These are phyloP conservation scores for Aphodius granarius DNA, from an alignment of 2,888 invertebrate genomes.

Conservation along the genomic window DNA sequence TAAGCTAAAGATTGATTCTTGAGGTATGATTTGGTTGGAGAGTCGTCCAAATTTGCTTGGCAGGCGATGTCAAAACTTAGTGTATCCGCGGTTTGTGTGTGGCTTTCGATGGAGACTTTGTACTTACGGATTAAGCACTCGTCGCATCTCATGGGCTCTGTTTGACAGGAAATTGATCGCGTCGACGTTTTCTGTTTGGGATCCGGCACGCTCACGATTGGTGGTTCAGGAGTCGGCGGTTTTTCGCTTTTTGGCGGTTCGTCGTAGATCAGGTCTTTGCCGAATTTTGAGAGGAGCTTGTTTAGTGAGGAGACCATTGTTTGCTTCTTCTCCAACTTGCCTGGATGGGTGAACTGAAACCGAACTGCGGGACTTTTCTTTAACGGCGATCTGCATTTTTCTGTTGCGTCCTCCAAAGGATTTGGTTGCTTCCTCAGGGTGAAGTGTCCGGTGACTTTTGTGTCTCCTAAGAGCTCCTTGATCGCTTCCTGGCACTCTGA, in stretches of 20 bases:
- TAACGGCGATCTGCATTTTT: slow-evolving; percentile 38
- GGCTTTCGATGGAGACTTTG: slow-evolving; percentile 17
- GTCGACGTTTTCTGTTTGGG: slow-evolving; percentile 1
- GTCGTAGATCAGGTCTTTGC: slow-evolving; percentile 20
- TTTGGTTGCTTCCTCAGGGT: slow-evolving; percentile 35
- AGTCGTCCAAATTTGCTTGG: slow-evolving; percentile 48
- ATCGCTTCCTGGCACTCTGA: slow-evolving; percentile 52
- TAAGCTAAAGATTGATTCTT: slow-evolving; percentile 48
- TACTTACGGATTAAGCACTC: slow-evolving; percentile 32
- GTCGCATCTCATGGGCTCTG: slow-evolving; percentile 30
- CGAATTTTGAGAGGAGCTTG: slow-evolving; percentile 30
- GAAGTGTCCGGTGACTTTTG: slow-evolving; percentile 44
- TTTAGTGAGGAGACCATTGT: slow-evolving; percentile 28
- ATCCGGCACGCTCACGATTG: neutral
- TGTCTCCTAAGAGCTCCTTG: slow-evolving; percentile 42
- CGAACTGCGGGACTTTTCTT: slow-evolving; percentile 38
- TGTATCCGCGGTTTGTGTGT: slow-evolving; percentile 29
- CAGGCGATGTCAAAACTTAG: slow-evolving; percentile 42
- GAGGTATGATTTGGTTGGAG: slow-evolving; percentile 36
- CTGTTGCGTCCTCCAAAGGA: slow-evolving; percentile 23
- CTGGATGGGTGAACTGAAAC: slow-evolving; percentile 37
- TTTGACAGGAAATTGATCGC: slow-evolving; percentile 20
- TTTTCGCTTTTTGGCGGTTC: neutral
- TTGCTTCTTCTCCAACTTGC: slow-evolving; percentile 31
- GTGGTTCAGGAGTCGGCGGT: slow-evolving; percentile 5